Percentiles rank a stretch among this genome's conserved stretches.
Conservation (phyloP, 2,888 invertebrate genomes). For the Octodonta nipae region DNA sequence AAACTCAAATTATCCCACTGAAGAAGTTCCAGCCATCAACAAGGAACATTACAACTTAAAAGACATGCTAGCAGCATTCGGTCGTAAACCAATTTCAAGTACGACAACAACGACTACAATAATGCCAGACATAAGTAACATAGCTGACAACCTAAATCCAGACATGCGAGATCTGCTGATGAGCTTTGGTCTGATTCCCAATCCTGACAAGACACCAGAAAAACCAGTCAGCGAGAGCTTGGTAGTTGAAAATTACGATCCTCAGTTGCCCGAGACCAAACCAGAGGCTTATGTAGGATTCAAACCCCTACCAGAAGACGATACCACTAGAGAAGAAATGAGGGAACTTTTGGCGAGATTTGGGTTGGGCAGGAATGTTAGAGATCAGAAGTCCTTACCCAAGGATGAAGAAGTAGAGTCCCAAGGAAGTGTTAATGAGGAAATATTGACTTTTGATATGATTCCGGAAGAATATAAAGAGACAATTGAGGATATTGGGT, state of each 20-base stretch:
- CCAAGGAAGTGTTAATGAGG: conserved; percentile 8
- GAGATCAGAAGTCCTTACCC: conserved; percentile 17
- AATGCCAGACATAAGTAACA: conserved; percentile 27
- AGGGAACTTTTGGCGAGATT: conserved; percentile 30
- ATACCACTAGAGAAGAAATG: conserved; percentile 28
- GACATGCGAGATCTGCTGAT: conserved; percentile 36
- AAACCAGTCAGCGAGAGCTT: conserved; percentile 2
- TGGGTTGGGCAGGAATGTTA: conserved; percentile 26
- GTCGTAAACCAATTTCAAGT: conserved; percentile 17
- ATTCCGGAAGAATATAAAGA: conserved; percentile 29
- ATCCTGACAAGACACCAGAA: conserved; percentile 18
- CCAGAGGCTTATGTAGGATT: conserved; percentile 31
- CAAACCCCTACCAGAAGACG: conserved; percentile 32
- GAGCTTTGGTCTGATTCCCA: conserved; percentile 35
- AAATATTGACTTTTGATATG: conserved; percentile 28
- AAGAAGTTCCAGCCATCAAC: neutral
- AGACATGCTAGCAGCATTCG: neutral
- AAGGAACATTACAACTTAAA: no score
- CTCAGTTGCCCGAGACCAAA: conserved; percentile 24
- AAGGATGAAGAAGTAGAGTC: conserved; percentile 12
- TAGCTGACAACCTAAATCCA: conserved; percentile 31
- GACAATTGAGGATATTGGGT: conserved; percentile 30
- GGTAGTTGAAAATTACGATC: conserved; percentile 14
- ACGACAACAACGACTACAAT: conserved; percentile 21
- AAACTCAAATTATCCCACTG: neutral